These are phyloP conservation scores for Euplagia quadripunctaria DNA, from an alignment of 2,888 invertebrate genomes.

Conservation along the genomic window DNA sequence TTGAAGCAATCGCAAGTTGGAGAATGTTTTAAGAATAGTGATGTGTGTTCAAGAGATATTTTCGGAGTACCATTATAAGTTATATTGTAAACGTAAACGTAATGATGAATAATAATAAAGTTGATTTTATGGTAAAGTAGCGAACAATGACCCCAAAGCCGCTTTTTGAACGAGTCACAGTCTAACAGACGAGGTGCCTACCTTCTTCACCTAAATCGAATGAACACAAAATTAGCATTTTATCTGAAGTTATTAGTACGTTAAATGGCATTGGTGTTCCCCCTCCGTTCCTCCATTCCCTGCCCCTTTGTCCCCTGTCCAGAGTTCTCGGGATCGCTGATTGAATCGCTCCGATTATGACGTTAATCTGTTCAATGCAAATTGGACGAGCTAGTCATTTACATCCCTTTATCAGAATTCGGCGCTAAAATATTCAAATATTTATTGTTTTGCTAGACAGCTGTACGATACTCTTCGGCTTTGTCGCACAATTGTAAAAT, in stretches of 20 bases:
- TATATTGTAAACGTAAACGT: background rate
- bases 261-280: slow-evolving; percentile 62
- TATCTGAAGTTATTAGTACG: slow-evolving; percentile 84
- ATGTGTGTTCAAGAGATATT: background rate
- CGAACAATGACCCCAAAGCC: background rate
- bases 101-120: background rate
- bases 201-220: slow-evolving; percentile 80
- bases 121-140: background rate
- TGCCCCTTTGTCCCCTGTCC: slow-evolving; percentile 66
- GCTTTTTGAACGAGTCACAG: slow-evolving; percentile 7
- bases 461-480: slow-evolving; percentile 39
- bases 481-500: slow-evolving; percentile 49
- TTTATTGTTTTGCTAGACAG: slow-evolving; percentile 75
- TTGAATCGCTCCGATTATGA: slow-evolving; percentile 86
- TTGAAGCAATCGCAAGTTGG: slow-evolving; percentile 50
- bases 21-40: slow-evolving; percentile 12
- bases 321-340: slow-evolving; percentile 80
- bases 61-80: background rate
- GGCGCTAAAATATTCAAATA: slow-evolving; percentile 83
- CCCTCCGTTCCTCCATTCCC: slow-evolving; percentile 40
- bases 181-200: slow-evolving; percentile 51
- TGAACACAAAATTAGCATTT: slow-evolving; percentile 87
- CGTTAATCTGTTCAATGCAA: slow-evolving; percentile 87
- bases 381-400: slow-evolving; percentile 85
- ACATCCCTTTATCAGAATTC: slow-evolving; percentile 84